Evolutionary conservation across 2,888 invertebrate genomes (phyloP), one percentile per base, ranked within the genome.

Genomic region (Lepetodrilus schrolli): DNA sequence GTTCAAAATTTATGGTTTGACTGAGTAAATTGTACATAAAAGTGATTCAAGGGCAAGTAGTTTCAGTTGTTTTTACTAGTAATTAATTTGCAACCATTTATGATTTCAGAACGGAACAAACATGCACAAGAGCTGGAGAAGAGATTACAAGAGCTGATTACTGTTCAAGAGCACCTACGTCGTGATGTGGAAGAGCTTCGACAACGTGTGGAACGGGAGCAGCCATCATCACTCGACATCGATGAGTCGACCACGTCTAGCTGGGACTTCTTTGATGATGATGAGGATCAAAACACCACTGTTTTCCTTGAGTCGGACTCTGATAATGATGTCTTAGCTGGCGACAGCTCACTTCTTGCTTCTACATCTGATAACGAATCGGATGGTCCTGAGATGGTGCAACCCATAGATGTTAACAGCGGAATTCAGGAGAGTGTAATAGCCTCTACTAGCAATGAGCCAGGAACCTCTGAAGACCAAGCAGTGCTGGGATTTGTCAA

Each of bases 71-170:
- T n/a, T n/a, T n/a, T n/a, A n/a, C n/a, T n/a, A n/a, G n/a, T n/a
- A n/a, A n/a, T n/a, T n/a, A n/a, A n/a, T n/a, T n/a, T n/a, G n/a
- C n/a, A n/a, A n/a, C n/a, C n/a, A n/a, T n/a, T n/a, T n/a, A n/a
- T n/a, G n/a, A n/a, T n/a, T 84, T 71, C 78, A 84, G 84, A 82
- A 58, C 80, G 80, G 73, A 78, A 80, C 73, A 72, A 78, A 43
- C 75, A 82, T 77, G 81, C 81, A 21, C 78, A 83, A 36, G 78
- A 78, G 37, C 74, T 83, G 65, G 79, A 82, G 68, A 74, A 78
- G n/a, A 80, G 81, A 58, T 71, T 83, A 20, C 77, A 81, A 21
- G 81, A 83, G 69, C 74, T 84, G 23, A 82, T 78, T 66, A 78
- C 76, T 5, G 66, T 82, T 21, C 80, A 82, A 7, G 80, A 81